Evolutionary conservation across 2,888 invertebrate genomes (phyloP), one percentile per base, ranked within the genome.

Genomic region (Mesorhabditis belari): DNA sequence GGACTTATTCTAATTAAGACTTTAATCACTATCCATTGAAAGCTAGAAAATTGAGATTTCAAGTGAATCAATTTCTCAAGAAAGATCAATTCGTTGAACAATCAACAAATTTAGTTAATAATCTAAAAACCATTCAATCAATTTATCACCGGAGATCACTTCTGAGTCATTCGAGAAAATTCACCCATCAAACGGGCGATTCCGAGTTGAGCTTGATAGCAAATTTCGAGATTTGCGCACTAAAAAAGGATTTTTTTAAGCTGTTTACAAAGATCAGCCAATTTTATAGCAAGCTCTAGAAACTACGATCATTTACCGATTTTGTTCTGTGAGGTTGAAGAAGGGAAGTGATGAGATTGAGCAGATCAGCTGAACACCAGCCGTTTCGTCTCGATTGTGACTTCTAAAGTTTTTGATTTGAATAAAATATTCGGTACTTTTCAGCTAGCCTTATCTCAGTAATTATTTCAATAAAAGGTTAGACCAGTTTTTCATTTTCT

Each of bases 271-370:
- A n/a, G n/a, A n/a, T n/a, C n/a, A n/a, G n/a, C n/a, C n/a, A n/a
- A n/a, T n/a, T n/a, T n/a, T n/a, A n/a, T n/a, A n/a, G n/a, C n/a
- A n/a, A n/a, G n/a, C n/a, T n/a, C n/a, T n/a, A n/a, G n/a, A n/a
- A n/a, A n/a, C n/a, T n/a, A n/a, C n/a, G n/a, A n/a, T n/a, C n/a
- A n/a, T n/a, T 17, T 35, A 35, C 44, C 44, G 44, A 35, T 35
- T 35, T 82, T 96, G 93, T 82, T 98, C 98, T 0, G 90, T 90
- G 49, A 98, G 85, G 83, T 90, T 91, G 81, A 95, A 91, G 83
- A 93, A 92, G 0, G 98, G 96, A 75, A 98, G 83, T 75, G 87
- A 87, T 73, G 89, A 87, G 58, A 95, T 87, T 17, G 88, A 87
- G 80, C 94, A 92, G 73, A 94, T 85, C 2, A 98, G 86, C 0